Base-by-base conservation (phyloP, 2,113 vertebrate species). In the Heptranchias perlo region DNA sequence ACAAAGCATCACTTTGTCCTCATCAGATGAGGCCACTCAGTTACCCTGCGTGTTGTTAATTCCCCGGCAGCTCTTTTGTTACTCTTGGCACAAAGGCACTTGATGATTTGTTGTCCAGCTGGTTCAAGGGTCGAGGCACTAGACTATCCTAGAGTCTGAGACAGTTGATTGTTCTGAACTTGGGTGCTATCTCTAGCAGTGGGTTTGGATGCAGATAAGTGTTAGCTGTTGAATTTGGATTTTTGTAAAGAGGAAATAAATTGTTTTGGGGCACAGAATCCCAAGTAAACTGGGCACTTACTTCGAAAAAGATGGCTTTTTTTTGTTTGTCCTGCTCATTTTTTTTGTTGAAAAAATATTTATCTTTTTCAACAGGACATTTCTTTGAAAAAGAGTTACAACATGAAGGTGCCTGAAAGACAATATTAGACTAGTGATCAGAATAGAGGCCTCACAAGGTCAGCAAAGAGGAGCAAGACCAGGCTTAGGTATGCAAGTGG, bases 401-500 rank as follows among this genome's bases (percentile, higher is more conserved):
- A 10, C 82, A 84, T 84, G 82, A 84, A 84, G 82, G 82, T 84
- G 82, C n/a, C 82, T 84, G 82, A 84, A 39, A 4, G 82, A 84
- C 82, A 84, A 44, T 84, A 84, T 39, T 84, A 84, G 39, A 84
- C 82, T 84, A 84, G 82, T 44, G 82, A 84, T 84, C 82, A 84
- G 82, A 84, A 84, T 84, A 84, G 82, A 84, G 82, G n/a, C 47
- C 82, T 44, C 82, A 76, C 69, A 39, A 84, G 82, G n/a, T 69
- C 82, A 84, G n/a, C 82, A 84, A 84, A 84, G 82, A 84, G 82
- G 82, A 84, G 44, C 82, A 84, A 84, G 82, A 84, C 82, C 82
- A 84, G 82, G 82, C 39, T 84, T 84, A 84, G 82, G 82, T 84
- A 84, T 47, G 82, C 82, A 84, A 44, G 82, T 84, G 82, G 18